Percentiles rank a stretch among this genome's conserved stretches.
phyloP scores from a whole-genome alignment of 2,113 vertebrate genomes.

The Columbina picui region DNA sequence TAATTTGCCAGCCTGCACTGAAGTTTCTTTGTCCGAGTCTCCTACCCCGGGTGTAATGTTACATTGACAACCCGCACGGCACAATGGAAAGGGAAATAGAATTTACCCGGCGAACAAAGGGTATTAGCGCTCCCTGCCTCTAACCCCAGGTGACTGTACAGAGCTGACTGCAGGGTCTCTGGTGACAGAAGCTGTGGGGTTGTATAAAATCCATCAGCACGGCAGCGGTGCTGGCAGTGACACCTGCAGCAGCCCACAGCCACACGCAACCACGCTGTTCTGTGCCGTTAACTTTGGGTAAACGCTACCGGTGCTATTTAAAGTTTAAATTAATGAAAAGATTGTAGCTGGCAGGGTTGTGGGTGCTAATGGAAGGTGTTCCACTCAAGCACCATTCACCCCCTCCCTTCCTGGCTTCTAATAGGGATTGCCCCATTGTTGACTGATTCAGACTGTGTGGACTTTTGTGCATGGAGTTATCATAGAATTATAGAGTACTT shows the following conservation, averaged over 20 bases:
- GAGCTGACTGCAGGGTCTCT: conserved; percentile 1
- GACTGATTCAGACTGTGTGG: rapidly evolving
- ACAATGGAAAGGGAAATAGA: conserved; percentile 75
- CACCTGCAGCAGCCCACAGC: background rate
- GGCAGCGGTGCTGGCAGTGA: background rate
- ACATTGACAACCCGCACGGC: background rate
- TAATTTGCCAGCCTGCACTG: conserved; percentile 49
- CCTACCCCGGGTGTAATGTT: conserved; percentile 30
- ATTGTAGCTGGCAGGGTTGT: background rate
- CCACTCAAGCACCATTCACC: rapidly evolving
- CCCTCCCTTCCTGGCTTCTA: background rate
- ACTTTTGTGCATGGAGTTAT: rapidly evolving
- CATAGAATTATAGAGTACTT: too few relatives aligned
- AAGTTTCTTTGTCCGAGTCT: conserved; percentile 56
- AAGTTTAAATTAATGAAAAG: background rate
- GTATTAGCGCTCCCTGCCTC: conserved; percentile 14
- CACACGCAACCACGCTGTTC: background rate
- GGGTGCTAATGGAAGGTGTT: rapidly evolving
- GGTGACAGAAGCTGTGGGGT: background rate
- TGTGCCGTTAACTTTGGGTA: rapidly evolving
- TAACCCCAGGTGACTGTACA: conserved; percentile 1
- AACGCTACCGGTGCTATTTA: rapidly evolving
- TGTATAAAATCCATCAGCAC: background rate
- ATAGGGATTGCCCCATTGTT: rapidly evolving
- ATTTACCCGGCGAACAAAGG: conserved; percentile 67